These are phyloP conservation scores for Apostichopus californicus DNA, from an alignment of 35 echinoderm and acorn worm species.

Conservation along the genomic window DNA sequence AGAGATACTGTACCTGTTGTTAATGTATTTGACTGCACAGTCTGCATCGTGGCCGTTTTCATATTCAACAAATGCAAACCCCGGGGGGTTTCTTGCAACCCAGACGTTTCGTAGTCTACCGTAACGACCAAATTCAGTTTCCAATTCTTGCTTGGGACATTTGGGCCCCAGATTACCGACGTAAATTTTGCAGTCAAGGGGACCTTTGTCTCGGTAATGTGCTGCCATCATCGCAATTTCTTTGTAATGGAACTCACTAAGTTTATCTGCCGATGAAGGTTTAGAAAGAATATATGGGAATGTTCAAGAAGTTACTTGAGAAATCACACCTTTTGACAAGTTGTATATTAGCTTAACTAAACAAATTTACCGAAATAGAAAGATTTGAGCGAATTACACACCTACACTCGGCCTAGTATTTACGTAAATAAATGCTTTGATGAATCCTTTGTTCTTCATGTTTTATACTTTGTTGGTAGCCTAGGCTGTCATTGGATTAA, in stretches of 20 bases:
- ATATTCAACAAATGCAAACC: constrained; percentile 96
- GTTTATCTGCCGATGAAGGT: too few species aligned
- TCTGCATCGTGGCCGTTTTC: constrained; percentile 72
- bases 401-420: too few species aligned
- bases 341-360: too few species aligned
- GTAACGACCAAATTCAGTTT: constrained; percentile 73
- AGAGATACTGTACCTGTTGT: constrained; percentile 11
- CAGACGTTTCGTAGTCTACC: constrained; percentile 83
- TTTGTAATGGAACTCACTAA: not conserved
- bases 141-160: constrained; percentile 84
- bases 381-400: too few species aligned
- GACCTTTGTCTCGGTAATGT: constrained; percentile 83
- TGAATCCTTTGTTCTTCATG: too few species aligned
- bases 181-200: constrained; percentile 93
- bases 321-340: too few species aligned
- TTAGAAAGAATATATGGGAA: too few species aligned
- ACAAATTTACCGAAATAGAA: too few species aligned
- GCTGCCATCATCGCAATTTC: constrained; percentile 5
- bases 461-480: too few species aligned
- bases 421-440: too few species aligned
- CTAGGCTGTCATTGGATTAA: too few species aligned
- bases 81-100: constrained; percentile 93
- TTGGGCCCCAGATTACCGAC: constrained; percentile 84
- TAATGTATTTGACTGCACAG: constrained; percentile 58
- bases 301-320: too few species aligned